Evolutionary conservation across 2,888 invertebrate genomes (phyloP), one percentile per base, ranked within the genome.

Genomic region (Eulithis prunata): DNA sequence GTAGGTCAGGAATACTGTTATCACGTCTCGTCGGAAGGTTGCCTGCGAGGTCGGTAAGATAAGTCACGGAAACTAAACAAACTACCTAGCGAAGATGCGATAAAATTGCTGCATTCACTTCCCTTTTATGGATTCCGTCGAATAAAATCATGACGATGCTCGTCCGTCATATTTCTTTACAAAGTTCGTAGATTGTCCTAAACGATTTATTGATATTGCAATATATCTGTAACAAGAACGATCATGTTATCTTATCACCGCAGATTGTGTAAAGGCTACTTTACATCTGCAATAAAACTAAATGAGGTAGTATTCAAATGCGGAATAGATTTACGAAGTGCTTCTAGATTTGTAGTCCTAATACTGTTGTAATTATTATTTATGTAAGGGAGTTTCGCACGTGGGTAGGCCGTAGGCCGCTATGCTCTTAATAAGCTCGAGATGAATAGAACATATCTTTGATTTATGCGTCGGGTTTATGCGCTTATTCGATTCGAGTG

Each of bases 1-100:
- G 69, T 82, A 86, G 87, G 83, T 83, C 85, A 82, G 76, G 81
- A 65, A 74, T 73, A 76, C 72, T 73, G 72, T 78, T 78, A 70
- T 72, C 68, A 65, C 57, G 56, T 62, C 54, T 59, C 55, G 43
- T 47, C 38, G 62, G 60, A 68, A 64, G 66, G 65, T 66, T 65
- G 60, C 12, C 61, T 14, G 21, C 60, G 56, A 62, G 53, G 62
- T 58, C 41, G 58, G 54, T 49, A 32, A 67, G 66, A 65, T 69
- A 68, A 65, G 46, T 57, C 55, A 62, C 64, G 28, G 51, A 63
- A 45, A 62, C 45, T 14, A 54, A 49, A 55, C 57, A 61, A 57
- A 46, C 12, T 43, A 57, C 7, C 41, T 49, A 49, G 3, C 38
- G 53, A 54, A 54, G 49, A 51, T 60, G 56, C 60, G 45, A 60